phyloP scores from a whole-genome alignment of 2,888 invertebrate genomes.

The Alsophila aescularia region DNA sequence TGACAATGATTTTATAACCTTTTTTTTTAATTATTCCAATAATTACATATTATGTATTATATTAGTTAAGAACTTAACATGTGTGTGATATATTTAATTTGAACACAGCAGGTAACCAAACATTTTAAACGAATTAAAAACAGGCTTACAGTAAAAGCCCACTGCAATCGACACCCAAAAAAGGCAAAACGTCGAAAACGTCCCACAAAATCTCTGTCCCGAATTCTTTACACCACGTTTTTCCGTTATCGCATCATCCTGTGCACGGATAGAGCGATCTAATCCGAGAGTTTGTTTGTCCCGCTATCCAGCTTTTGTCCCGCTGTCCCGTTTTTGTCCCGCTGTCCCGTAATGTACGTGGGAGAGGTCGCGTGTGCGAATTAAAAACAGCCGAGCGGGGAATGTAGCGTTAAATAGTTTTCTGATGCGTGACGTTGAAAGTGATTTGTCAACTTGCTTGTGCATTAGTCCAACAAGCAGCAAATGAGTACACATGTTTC shows the following conservation, averaged over 20 bases:
- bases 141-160: constrained; percentile 4
- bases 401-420: constrained; percentile 15
- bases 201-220: constrained; percentile 20
- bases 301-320: constrained; percentile 9
- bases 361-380: constrained; percentile 67
- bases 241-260: constrained; percentile 51
- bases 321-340: constrained; percentile 7
- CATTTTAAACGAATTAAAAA: neutral
- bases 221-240: constrained; percentile 21
- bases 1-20: too few species aligned
- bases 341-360: constrained; percentile 73
- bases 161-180: constrained; percentile 17
- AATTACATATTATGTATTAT: too few species aligned
- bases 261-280: constrained; percentile 56
- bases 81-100: too few species aligned
- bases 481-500: too few species aligned
- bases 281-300: constrained; percentile 66
- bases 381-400: constrained; percentile 56
- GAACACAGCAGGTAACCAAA: too few species aligned
- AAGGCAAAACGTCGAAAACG: constrained; percentile 21
- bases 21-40: too few species aligned
- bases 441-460: neutral
- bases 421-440: neutral
- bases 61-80: too few species aligned
- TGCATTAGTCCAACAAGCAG: too few species aligned